These are phyloP conservation scores for Serilophus lunatus DNA, from an alignment of 2,113 vertebrate genomes.

Conservation along the genomic window DNA sequence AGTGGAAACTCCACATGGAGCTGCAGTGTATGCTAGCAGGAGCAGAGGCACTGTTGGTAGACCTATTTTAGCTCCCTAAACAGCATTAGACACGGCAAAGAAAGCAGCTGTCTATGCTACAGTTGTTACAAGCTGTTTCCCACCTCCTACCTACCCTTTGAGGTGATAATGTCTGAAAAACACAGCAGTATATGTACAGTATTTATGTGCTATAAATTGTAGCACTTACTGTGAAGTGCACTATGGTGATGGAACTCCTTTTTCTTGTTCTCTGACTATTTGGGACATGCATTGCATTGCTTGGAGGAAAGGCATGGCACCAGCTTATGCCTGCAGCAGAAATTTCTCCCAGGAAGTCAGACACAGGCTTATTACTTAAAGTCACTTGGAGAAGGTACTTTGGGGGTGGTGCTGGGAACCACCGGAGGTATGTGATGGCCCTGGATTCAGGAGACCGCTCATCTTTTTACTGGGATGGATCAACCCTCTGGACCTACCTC, in stretches of 20 bases:
- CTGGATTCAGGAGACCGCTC: background rate
- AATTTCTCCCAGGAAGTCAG: background rate
- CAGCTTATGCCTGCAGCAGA: background rate
- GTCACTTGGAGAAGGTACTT: background rate
- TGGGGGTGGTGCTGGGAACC: background rate
- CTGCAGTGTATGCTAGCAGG: background rate
- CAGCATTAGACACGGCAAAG: background rate
- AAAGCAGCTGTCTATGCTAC: constrained; percentile 33
- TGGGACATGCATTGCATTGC: background rate
- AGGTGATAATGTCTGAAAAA: constrained; percentile 46
- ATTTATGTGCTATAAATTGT: constrained; percentile 31
- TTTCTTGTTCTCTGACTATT: background rate
- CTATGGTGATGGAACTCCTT: background rate
- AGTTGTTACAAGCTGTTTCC: constrained; percentile 48
- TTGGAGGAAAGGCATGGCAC: background rate
- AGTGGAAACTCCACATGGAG: background rate
- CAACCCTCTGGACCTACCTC: background rate
- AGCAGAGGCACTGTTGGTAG: background rate
- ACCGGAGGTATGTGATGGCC: background rate
- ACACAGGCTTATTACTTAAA: background rate
- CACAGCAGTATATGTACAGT: background rate
- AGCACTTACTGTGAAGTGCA: background rate
- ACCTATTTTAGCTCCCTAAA: constrained; percentile 37
- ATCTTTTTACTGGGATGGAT: background rate
- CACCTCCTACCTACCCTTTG: constrained; percentile 32